Evolutionary conservation across 2,113 vertebrate genomes (phyloP).

Genomic region (Asarcornis scutulata): DNA sequence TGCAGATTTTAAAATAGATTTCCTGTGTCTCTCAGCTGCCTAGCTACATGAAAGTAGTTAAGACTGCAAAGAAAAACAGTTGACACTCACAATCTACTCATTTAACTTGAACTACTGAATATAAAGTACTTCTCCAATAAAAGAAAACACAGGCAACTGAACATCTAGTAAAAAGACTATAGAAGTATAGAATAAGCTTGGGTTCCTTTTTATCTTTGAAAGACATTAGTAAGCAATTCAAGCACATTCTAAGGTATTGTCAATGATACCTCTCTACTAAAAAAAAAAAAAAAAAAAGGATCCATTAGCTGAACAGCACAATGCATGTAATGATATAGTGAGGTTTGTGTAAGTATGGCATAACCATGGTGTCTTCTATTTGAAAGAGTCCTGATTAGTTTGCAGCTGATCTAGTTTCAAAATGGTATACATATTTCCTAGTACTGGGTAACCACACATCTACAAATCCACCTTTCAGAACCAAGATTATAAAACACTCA

Average conservation of each 20-base stretch:
- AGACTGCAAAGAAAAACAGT: conserved; percentile 28
- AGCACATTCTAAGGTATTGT: not conserved
- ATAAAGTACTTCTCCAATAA: conserved; percentile 1
- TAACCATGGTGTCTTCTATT: not conserved
- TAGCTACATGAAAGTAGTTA: conserved; percentile 15
- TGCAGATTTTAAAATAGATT: conserved; percentile 30
- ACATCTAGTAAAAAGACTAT: not conserved
- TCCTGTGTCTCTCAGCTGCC: not conserved
- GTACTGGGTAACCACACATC: not conserved
- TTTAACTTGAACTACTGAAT: not conserved
- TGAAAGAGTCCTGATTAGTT: not conserved
- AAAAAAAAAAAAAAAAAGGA: not conserved
- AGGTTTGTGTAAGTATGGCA: not conserved
- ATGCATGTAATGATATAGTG: not conserved
- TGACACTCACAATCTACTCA: conserved; percentile 26
- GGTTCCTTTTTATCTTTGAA: not conserved
- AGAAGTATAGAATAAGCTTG: not conserved
- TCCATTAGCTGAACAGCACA: not conserved
- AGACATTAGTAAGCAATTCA: not conserved
- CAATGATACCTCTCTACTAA: not conserved
- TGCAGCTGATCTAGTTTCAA: not conserved
- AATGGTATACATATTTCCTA: not conserved
- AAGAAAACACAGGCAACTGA: conserved; percentile 7
- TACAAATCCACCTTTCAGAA: not conserved
- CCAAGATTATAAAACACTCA: not conserved